phyloP scores from a whole-genome alignment of 2,888 invertebrate genomes.

The Epinotia demarniana region DNA sequence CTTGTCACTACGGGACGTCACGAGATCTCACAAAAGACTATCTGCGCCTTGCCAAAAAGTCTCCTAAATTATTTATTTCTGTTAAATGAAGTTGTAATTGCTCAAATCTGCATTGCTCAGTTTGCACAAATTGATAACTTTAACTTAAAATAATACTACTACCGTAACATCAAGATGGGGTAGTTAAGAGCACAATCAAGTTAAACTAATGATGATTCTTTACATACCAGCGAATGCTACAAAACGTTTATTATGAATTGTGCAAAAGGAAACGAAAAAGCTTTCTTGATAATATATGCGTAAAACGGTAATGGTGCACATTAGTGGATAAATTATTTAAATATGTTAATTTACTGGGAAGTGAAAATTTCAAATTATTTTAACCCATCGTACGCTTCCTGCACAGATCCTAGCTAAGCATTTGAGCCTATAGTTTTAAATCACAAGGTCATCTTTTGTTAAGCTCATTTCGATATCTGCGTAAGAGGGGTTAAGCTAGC shows the following conservation, averaged over 20 bases:
- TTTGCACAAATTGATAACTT: constrained; percentile 45
- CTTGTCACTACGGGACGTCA: constrained; percentile 72
- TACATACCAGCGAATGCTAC: neutral
- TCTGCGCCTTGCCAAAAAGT: constrained; percentile 79
- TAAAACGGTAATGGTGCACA: neutral
- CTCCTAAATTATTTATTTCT: constrained; percentile 53
- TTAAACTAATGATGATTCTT: neutral
- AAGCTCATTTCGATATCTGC: too few species aligned
- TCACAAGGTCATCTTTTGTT: too few species aligned
- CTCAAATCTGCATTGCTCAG: constrained; percentile 64
- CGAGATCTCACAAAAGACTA: constrained; percentile 80
- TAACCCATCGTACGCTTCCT: too few species aligned
- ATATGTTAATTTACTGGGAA: too few species aligned
- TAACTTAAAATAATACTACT: constrained; percentile 22
- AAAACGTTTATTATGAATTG: neutral
- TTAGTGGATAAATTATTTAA: neutral
- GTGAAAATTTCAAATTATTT: too few species aligned
- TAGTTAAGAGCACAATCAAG: neutral
- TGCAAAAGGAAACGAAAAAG: neutral
- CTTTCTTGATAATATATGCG: neutral
- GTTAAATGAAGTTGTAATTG: constrained; percentile 50
- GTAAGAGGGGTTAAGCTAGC: too few species aligned
- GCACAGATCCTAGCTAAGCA: too few species aligned
- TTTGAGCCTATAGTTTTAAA: too few species aligned
- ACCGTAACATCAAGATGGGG: neutral